These are phyloP conservation scores for Lanius ludovicianus DNA, from an alignment of 2,113 vertebrate species.

Conservation along the genomic window DNA sequence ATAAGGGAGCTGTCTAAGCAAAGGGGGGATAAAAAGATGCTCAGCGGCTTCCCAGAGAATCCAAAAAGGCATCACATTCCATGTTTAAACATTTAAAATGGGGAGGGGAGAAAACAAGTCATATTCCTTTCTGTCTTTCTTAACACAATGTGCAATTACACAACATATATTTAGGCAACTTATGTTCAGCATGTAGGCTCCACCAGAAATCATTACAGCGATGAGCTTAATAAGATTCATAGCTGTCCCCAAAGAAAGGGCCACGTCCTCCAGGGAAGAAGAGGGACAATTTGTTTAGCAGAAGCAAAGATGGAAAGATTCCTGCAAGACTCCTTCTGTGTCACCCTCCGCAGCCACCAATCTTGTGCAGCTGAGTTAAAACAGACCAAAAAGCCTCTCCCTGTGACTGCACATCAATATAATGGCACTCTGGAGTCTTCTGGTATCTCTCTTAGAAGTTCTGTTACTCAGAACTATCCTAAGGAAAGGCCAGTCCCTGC, in stretches of 20 bases:
- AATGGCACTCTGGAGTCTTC: background rate
- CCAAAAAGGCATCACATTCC: background rate
- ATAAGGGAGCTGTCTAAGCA: background rate
- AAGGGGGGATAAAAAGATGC: background rate
- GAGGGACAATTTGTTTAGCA: background rate
- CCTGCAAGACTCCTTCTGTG: background rate
- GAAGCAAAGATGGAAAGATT: background rate
- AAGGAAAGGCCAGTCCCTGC: background rate
- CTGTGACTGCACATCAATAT: fast-evolving
- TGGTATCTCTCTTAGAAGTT: background rate
- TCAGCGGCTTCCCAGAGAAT: background rate
- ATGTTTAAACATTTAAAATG: background rate
- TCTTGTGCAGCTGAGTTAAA: background rate
- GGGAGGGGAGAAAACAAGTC: background rate
- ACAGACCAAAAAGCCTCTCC: background rate
- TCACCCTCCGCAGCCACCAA: fast-evolving
- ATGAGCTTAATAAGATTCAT: background rate
- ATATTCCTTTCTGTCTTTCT: background rate
- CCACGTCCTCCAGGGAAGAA: background rate
- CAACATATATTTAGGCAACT: background rate
- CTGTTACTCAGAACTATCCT: background rate
- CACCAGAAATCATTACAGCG: background rate
- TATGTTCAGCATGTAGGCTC: background rate
- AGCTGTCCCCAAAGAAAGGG: background rate
- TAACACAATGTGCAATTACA: background rate